Evolutionary conservation across 2,797 vertebrate species (phyloP).

Genomic region (Amblyopsis hoosieri): DNA sequence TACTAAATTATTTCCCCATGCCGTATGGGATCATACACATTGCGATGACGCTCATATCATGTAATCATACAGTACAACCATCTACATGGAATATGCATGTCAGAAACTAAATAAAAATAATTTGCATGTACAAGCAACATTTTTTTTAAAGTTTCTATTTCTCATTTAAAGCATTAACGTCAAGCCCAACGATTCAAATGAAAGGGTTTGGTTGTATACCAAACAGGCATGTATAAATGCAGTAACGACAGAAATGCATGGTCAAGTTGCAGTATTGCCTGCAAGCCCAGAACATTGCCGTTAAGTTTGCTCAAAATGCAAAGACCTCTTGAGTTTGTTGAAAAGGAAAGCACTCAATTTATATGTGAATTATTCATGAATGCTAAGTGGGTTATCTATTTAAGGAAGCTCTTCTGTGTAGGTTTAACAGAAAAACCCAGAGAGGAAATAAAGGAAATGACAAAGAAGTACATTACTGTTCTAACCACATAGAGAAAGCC

Average conservation of each 20-base stretch:
- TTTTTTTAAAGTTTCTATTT: conserved; percentile 44
- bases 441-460: neutral
- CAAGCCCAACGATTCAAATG: conserved; percentile 26
- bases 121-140: conserved; percentile 18
- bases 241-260: conserved; percentile 27
- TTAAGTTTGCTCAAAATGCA: conserved; percentile 41
- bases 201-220: conserved; percentile 4
- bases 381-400: conserved; percentile 39
- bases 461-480: neutral
- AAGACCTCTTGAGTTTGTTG: conserved; percentile 35
- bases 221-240: neutral
- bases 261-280: conserved; percentile 1
- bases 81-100: too few relatives aligned
- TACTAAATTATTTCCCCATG: conserved; percentile 1
- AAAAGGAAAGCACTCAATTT: conserved; percentile 36
- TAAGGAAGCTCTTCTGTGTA: conserved; percentile 19
- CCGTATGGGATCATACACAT: conserved; percentile 9
- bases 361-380: conserved; percentile 61
- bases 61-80: too few relatives aligned
- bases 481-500: neutral
- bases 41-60: neutral
- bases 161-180: conserved; percentile 16
- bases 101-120: conserved; percentile 3
- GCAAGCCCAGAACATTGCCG: neutral
- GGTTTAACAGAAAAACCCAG: conserved; percentile 24